Evolutionary conservation across 2,888 invertebrate species (phyloP).

Genomic region (Coleophora deauratella): DNA sequence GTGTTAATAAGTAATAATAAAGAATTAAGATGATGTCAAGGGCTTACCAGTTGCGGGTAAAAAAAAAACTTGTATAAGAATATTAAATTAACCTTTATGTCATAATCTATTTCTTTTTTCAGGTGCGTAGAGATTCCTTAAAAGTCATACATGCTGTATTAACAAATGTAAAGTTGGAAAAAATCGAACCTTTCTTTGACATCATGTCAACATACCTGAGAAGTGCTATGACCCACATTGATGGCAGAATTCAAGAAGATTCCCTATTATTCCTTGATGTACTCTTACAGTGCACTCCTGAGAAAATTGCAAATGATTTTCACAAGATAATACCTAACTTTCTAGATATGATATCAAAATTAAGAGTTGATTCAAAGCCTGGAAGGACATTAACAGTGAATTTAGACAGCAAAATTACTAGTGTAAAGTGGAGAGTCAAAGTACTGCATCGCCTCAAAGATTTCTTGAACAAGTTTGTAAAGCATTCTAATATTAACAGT

Average conservation of each 20-base stretch:
- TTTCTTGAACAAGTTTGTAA: conserved; percentile 47
- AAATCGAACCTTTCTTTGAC: conserved; percentile 82
- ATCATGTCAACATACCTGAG: conserved; percentile 85
- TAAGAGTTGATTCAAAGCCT: conserved; percentile 76
- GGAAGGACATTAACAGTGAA: conserved; percentile 80
- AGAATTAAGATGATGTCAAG: no score
- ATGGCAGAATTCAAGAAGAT: conserved; percentile 86
- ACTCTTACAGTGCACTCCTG: conserved; percentile 79
- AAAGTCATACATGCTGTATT: conserved; percentile 71
- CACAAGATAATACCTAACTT: conserved; percentile 85
- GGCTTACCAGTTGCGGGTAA: no score
- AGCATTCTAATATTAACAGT: conserved; percentile 32
- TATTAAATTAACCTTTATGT: no score
- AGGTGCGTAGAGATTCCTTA: conserved; percentile 72
- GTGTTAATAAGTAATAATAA: no score
- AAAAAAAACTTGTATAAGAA: no score
- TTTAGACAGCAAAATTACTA: conserved; percentile 81
- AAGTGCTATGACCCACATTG: conserved; percentile 94
- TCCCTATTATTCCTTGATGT: conserved; percentile 86
- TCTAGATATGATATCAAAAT: conserved; percentile 87
- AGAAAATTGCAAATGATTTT: conserved; percentile 78
- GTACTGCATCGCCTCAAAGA: conserved; percentile 81
- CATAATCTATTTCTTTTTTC: no score
- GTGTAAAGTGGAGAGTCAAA: conserved; percentile 85
- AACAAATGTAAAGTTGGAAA: conserved; percentile 48